phyloP scores from a whole-genome alignment of 2,113 vertebrate genomes.

The Elanoides forficatus region DNA sequence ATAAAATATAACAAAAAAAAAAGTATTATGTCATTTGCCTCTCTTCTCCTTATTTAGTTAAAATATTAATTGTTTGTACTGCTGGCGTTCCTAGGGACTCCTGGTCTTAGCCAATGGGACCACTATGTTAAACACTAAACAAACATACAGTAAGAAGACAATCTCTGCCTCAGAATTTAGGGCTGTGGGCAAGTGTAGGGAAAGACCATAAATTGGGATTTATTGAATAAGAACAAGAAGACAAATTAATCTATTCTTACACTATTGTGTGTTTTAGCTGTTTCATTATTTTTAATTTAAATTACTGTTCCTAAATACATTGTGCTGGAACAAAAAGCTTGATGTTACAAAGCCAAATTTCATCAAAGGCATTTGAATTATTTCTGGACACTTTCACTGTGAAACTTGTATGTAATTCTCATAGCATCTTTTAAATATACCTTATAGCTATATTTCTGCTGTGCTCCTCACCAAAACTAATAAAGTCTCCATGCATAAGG shows the following conservation, averaged over 20 bases:
- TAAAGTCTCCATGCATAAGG: neutral
- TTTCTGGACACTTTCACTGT: neutral
- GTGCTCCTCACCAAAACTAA: neutral
- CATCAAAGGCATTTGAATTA: neutral
- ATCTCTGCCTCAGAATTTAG: neutral
- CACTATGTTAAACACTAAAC: neutral
- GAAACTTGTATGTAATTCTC: neutral
- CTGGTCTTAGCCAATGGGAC: neutral
- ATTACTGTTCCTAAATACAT: neutral
- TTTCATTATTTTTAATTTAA: neutral
- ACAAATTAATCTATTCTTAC: neutral
- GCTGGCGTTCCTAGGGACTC: neutral
- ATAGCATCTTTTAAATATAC: neutral
- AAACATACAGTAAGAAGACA: neutral
- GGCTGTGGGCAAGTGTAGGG: neutral
- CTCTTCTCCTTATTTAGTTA: neutral
- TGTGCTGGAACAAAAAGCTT: neutral
- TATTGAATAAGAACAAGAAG: neutral
- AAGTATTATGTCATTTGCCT: neutral
- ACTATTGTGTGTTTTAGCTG: neutral
- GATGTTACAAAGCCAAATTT: neutral
- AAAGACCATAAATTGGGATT: neutral
- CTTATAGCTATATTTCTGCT: neutral
- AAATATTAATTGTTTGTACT: neutral
- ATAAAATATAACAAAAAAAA: neutral